Evolutionary conservation across 1,140 invertebrate species (phyloP), one percentile per base, ranked within the genome.

Genomic region (Drosophila kohkoa): DNA sequence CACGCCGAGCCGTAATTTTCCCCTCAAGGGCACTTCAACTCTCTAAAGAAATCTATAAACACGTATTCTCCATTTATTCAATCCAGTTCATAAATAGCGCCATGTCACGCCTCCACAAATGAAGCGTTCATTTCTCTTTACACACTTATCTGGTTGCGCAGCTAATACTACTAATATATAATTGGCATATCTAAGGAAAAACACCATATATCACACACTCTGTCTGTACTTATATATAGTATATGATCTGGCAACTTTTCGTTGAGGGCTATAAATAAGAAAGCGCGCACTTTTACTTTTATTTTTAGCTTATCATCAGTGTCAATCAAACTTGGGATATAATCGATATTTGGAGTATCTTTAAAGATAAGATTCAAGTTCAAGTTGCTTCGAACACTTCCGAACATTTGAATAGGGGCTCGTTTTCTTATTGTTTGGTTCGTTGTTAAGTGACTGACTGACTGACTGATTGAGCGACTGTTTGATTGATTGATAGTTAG

Each of bases 401-500:
- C 69, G 43, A 67, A 55, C 7, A 72, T 32, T 63, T 54, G 16
- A 41, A 5, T 41, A 41, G 59, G 46, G 38, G 38, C 45, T 55
- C 75, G 25, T 38, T 38, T 38, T 3, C 6, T 38, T 38, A 10
- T 70, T 65, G 67, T 52, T 68, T 60, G 45, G 41, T 86, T 78
- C 10, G 60, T 74, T 67, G 49, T 77, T 75, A 55, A 43, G 65
- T 87, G 82, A 78, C 78, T 78, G 81, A 79, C 75, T 78, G 81
- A 79, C 75, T 68, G 81, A 79, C 75, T 68, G 81, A 65, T 11
- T 46, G 51, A 55, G 11, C 35, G 66, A 69, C n/a, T 59, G 52
- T 6, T 15, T 57, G 65, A 51, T 52, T 60, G 66, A 60, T 32
- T 52, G 54, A 75, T 64, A 70, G 75, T 75, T 70, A 73, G 79